Evolutionary conservation across 2,888 invertebrate species (phyloP), one percentile per base, ranked within the genome.

Genomic region (Drosophila paramelanica): DNA sequence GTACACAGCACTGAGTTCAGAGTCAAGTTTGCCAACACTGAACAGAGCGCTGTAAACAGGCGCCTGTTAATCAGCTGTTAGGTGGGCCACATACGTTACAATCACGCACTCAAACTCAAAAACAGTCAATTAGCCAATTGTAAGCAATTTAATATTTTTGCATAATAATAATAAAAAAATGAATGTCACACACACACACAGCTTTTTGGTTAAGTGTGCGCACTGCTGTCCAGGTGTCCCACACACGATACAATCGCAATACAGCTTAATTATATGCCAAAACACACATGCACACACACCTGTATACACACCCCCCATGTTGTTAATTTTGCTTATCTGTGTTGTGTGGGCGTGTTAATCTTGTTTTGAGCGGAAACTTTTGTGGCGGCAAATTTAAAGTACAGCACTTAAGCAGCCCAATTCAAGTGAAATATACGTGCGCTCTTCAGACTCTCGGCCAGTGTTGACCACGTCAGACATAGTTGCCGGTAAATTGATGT

Each of bases 351-450:
- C 31, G 61, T 45, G 14, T 42, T 41, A n/a, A 36, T 41, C 36
- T n/a, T 25, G 17, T 57, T 14, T 45, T 5, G 31, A 8, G 7
- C 2, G 6, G 10, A 62, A 36, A 38, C 11, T 8, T 25, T 20
- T 20, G 60, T 67, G 58, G 50, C 68, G 74, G 56, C 43, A 53
- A 73, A 53, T 74, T 74, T 52, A 5, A 73, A 66, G 58, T 38
- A 25, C 36, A 27, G 17, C 13, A 17, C 41, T 23, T 55, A 11
- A 23, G 43, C 14, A n/a, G 8, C 5, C 8, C 8, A 39, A 45
- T 5, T 33, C 46, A 6, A 38, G 25, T 2, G 41, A 36, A 69
- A 42, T 61, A 33, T 20, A 23, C 25, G 7, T 5, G 23, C 11
- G 47, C 42, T 39, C 47, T 38, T 5, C 2, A 25, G 23, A n/a